phyloP scores from a whole-genome alignment of 2,113 vertebrate species.

The Pseudopodoces humilis region DNA sequence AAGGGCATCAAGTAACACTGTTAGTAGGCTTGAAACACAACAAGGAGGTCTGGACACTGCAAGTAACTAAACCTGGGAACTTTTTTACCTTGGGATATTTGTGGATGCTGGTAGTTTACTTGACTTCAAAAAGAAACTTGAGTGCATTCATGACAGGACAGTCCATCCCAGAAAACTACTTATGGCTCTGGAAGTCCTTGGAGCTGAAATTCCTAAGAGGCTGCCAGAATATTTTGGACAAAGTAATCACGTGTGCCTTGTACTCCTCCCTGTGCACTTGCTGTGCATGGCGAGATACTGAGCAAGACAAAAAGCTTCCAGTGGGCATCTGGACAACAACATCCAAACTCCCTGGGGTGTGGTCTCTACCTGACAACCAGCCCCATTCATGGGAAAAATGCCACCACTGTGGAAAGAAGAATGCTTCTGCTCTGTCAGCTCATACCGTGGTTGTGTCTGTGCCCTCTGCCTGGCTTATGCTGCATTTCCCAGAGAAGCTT shows the following conservation, averaged over 20 bases:
- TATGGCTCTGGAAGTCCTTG: neutral
- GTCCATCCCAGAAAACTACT: neutral
- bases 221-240: neutral
- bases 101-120: neutral
- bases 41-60: neutral
- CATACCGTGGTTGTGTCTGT: neutral
- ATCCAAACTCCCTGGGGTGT: neutral
- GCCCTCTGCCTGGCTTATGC: neutral
- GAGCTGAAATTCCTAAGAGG: neutral
- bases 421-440: neutral
- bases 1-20: neutral
- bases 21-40: neutral
- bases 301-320: neutral
- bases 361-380: neutral
- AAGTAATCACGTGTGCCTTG: rapidly evolving
- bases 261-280: neutral
- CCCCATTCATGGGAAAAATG: neutral
- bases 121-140: neutral
- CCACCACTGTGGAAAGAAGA: neutral
- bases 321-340: neutral
- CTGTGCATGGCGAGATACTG: rapidly evolving
- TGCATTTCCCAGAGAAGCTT: neutral
- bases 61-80: neutral
- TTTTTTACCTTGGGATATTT: neutral
- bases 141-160: neutral